These are phyloP conservation scores for Smithornis capensis DNA, from an alignment of 2,113 vertebrate genomes.

Conservation along the genomic window DNA sequence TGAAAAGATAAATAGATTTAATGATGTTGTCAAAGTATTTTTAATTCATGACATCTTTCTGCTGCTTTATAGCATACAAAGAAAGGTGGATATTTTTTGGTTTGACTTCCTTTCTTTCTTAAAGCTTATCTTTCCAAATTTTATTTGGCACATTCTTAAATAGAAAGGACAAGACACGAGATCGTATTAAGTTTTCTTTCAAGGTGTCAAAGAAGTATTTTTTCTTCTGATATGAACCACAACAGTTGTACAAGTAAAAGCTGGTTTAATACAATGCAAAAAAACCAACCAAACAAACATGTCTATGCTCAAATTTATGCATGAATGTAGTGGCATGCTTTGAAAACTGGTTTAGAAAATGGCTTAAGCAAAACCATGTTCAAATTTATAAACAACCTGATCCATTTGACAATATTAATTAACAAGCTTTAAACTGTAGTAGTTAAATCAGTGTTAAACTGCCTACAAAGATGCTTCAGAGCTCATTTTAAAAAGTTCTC, in stretches of 20 bases:
- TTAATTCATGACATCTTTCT: background rate
- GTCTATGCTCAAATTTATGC: background rate
- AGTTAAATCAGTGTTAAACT: background rate
- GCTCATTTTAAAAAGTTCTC: background rate
- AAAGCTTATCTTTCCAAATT: background rate
- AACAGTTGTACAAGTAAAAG: background rate
- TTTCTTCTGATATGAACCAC: background rate
- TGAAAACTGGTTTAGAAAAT: background rate
- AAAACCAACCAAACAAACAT: accelerated
- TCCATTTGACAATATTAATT: background rate
- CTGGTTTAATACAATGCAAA: background rate
- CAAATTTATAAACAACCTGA: background rate
- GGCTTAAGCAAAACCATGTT: background rate
- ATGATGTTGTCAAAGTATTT: background rate
- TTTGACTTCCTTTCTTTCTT: background rate
- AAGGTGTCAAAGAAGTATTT: background rate
- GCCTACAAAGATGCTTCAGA: background rate
- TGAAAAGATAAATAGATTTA: background rate
- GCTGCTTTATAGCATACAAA: background rate
- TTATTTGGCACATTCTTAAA: background rate
- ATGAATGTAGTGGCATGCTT: background rate
- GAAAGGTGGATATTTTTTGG: background rate
- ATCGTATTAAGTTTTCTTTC: background rate
- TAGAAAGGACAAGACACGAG: background rate
- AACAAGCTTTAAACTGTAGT: background rate